Conservation (phyloP, 2,888 invertebrate species). For the Phalera bucephala region DNA sequence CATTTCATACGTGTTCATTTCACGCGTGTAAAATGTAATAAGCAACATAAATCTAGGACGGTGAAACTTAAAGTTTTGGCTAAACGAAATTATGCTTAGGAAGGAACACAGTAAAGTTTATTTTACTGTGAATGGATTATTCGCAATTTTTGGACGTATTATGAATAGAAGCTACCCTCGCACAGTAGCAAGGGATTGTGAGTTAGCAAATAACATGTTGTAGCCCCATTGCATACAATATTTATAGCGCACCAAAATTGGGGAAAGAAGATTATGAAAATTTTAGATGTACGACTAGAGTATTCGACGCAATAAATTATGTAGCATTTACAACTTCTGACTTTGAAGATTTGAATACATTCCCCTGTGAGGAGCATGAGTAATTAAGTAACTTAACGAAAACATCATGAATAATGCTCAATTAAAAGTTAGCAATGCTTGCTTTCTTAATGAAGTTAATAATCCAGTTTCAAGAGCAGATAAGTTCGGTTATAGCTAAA, state of each 20-base stretch:
- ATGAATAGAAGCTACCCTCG: conserved; percentile 70
- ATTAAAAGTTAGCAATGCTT: conserved; percentile 40
- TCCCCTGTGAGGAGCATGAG: conserved; percentile 34
- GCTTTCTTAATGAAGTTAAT: conserved; percentile 39
- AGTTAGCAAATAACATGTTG: conserved; percentile 72
- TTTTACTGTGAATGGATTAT: conserved; percentile 34
- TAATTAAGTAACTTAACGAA: conserved; percentile 33
- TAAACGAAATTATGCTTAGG: conserved; percentile 26
- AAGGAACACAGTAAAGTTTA: conserved; percentile 36
- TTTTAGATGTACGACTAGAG: conserved; percentile 38
- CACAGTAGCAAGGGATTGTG: conserved; percentile 53
- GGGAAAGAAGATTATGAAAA: conserved; percentile 63
- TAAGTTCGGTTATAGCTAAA: conserved; percentile 24
- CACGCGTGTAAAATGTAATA: conserved; percentile 78
- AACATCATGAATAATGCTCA: conserved; percentile 47
- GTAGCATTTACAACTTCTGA: conserved; percentile 22
- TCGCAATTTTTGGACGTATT: conserved; percentile 60
- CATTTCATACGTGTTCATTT: conserved; percentile 62
- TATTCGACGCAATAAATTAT: conserved; percentile 47
- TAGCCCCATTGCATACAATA: conserved; percentile 67
- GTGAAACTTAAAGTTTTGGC: conserved; percentile 26
- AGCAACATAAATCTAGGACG: conserved; percentile 72
- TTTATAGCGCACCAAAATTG: conserved; percentile 66
- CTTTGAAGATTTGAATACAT: conserved; percentile 33
- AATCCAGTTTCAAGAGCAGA: conserved; percentile 31